These are phyloP conservation scores for Branchellion lobata DNA, from an alignment of 2,888 invertebrate species.

Conservation along the genomic window DNA sequence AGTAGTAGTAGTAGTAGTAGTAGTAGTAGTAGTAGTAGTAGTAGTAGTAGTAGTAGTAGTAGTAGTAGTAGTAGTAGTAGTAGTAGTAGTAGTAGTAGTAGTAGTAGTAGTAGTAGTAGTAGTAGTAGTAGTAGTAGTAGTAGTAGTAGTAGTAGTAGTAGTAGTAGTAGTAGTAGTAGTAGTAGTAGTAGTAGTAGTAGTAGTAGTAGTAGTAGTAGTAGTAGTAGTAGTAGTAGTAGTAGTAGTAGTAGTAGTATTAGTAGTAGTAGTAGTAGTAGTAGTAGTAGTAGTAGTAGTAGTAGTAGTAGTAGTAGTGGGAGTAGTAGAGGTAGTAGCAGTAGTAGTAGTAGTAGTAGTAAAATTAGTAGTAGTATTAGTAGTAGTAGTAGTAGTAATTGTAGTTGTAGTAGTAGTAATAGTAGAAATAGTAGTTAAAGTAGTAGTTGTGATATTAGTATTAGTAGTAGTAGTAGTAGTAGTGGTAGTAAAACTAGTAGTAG, in stretches of 20 bases:
- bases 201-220: too few relatives aligned
- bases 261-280: constrained; percentile 29
- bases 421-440: constrained; percentile 12
- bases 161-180: background rate
- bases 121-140: constrained; percentile 7
- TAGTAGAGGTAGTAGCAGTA: constrained; percentile 21
- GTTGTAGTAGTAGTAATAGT: constrained; percentile 24
- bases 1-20: too few relatives aligned
- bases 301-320: constrained; percentile 23
- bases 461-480: constrained; percentile 24
- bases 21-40: too few relatives aligned
- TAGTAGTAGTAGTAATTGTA: constrained; percentile 24
- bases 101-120: too few relatives aligned
- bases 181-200: too few relatives aligned
- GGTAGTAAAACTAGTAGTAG: background rate
- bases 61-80: too few relatives aligned
- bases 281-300: constrained; percentile 29
- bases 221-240: too few relatives aligned
- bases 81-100: too few relatives aligned
- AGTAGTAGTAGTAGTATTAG: constrained; percentile 8
- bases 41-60: too few relatives aligned
- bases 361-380: constrained; percentile 22
- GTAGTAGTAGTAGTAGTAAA: constrained; percentile 16
- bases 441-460: constrained; percentile 11
- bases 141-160: constrained; percentile 29